These are phyloP conservation scores for Cygnus olor DNA, from an alignment of 2,797 vertebrate species.

Conservation along the genomic window DNA sequence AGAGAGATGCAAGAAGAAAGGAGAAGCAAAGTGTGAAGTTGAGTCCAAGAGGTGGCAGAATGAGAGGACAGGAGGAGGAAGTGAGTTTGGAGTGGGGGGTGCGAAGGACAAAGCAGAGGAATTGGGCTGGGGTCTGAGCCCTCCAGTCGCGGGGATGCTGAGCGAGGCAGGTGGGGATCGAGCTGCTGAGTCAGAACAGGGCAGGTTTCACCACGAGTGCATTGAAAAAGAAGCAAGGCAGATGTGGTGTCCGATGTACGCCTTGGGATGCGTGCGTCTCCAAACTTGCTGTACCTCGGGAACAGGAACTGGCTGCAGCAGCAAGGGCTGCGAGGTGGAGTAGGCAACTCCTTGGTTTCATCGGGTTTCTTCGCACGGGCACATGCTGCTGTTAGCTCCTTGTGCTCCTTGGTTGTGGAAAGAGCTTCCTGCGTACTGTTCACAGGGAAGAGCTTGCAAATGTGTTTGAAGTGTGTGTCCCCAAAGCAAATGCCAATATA, in stretches of 20 bases:
- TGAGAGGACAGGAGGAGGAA: background rate
- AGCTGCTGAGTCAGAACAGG: background rate
- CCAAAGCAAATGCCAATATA: background rate
- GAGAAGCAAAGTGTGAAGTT: background rate
- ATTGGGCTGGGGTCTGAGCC: background rate
- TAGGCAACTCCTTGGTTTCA: background rate
- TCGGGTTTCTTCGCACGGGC: background rate
- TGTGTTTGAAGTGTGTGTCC: background rate
- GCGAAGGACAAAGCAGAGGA: background rate
- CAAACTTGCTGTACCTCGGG: background rate
- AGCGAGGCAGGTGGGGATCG: background rate
- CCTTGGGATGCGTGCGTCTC: background rate
- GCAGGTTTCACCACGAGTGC: background rate
- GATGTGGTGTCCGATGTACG: no score
- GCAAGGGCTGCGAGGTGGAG: background rate
- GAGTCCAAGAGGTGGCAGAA: background rate
- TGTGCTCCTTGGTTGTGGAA: background rate
- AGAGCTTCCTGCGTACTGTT: background rate
- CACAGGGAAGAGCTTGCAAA: background rate
- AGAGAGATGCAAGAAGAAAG: background rate
- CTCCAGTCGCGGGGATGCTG: background rate
- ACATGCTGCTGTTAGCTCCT: rapidly evolving
- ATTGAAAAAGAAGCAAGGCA: background rate
- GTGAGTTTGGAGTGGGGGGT: background rate
- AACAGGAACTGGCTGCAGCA: background rate